Evolutionary conservation across 2,888 invertebrate species (phyloP), one percentile per base, ranked within the genome.

Genomic region (Podabrus alpinus): DNA sequence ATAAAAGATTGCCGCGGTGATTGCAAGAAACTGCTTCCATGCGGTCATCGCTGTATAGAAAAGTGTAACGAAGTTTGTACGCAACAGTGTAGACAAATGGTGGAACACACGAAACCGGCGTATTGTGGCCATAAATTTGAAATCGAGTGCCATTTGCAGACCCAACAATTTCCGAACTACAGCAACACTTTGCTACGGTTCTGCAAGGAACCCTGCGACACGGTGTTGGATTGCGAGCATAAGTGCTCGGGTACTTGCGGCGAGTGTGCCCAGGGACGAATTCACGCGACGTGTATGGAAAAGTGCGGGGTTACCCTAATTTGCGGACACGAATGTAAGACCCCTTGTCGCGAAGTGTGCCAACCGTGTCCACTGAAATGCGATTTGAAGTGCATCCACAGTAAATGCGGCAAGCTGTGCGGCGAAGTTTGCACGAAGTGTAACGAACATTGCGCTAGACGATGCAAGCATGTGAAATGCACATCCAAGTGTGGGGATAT

Each of bases 261-360:
- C 3, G 77, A 83, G 66, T 93, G 93, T 84, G 84, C 80, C 45
- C 90, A 90, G 82, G 92, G 92, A 60, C 88, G 92, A 9, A 84
- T 93, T 71, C 94, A 94, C 84, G 82, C 81, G 72, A 86, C 89
- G 17, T 93, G 93, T 84, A 78, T 80, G 45, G 87, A 89, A 79
- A 85, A 86, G 16, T 94, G 94, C 85, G 87, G 88, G 5, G 88
- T 88, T 69, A 80, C 83, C 10, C 88, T 92, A 75, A 89, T 93
- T 67, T 93, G 93, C 84, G 91, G 91, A 25, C 93, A 93, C 83
- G 85, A 88, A 89, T 92, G 92, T 80, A 82, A 84, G 24, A 88
- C 89, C 69, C 89, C 90, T 0, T 92, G 92, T 81, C 88, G 89
- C 69, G 86, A 89, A 80, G 85, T 88, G 61, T 92, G 92, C 77